Evolutionary conservation across 2,113 vertebrate genomes (phyloP).

Genomic region (Fregetta grallaria): DNA sequence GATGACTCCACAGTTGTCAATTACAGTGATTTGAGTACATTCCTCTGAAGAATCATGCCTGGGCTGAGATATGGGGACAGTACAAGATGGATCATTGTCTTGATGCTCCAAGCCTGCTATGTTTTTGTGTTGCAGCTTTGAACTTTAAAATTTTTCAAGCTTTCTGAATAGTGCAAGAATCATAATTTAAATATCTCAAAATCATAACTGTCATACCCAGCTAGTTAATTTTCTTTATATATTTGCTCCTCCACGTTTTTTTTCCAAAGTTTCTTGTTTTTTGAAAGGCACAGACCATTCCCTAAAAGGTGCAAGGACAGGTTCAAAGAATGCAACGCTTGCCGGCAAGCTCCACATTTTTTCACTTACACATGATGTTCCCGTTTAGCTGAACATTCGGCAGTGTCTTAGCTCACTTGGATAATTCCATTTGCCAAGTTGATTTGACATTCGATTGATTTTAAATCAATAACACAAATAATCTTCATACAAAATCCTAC

Average conservation of each 20-base stretch:
- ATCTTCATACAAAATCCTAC: background rate
- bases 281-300: background rate
- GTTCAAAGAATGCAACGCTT: background rate
- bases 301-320: background rate
- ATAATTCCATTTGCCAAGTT: background rate
- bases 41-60: background rate
- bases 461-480: background rate
- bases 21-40: background rate
- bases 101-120: background rate
- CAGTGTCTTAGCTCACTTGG: background rate
- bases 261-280: background rate
- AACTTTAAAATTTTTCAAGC: background rate
- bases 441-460: background rate
- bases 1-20: background rate
- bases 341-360: background rate
- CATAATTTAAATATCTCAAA: background rate
- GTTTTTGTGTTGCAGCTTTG: background rate
- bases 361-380: background rate
- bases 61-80: background rate
- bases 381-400: background rate
- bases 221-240: background rate
- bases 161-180: background rate
- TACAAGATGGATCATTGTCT: background rate
- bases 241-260: background rate
- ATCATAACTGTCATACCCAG: background rate